Evolutionary conservation across 1,140 invertebrate genomes (phyloP).

Genomic region (Zeugodacus cucurbitae): DNA sequence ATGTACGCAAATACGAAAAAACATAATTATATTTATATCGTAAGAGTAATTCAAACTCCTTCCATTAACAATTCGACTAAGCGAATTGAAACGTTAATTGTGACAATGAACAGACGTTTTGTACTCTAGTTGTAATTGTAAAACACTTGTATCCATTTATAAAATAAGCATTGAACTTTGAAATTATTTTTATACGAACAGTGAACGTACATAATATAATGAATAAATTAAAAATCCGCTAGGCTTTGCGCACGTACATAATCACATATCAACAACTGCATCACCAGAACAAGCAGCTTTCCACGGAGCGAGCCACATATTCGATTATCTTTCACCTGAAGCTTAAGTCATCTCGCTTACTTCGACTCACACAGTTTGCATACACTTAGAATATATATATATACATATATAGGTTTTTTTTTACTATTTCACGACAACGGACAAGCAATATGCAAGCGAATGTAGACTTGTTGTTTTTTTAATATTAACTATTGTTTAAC

Average conservation of each 20-base stretch:
- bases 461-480: no score
- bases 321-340: neutral
- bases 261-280: neutral
- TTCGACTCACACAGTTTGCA: neutral
- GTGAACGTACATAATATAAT: neutral
- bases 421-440: neutral
- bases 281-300: neutral
- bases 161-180: neutral
- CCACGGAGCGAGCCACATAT: neutral
- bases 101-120: constrained; percentile 22
- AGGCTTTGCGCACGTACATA: neutral
- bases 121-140: constrained; percentile 6
- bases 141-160: neutral
- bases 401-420: no score
- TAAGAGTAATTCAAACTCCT: neutral
- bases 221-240: neutral
- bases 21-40: neutral
- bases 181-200: constrained; percentile 29
- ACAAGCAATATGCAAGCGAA: neutral
- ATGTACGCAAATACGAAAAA: neutral
- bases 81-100: neutral
- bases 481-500: neutral
- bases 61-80: neutral
- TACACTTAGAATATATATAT: no score
- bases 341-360: neutral